Conservation (phyloP, 2,797 vertebrate genomes). For the Molossus alvarezi region DNA sequence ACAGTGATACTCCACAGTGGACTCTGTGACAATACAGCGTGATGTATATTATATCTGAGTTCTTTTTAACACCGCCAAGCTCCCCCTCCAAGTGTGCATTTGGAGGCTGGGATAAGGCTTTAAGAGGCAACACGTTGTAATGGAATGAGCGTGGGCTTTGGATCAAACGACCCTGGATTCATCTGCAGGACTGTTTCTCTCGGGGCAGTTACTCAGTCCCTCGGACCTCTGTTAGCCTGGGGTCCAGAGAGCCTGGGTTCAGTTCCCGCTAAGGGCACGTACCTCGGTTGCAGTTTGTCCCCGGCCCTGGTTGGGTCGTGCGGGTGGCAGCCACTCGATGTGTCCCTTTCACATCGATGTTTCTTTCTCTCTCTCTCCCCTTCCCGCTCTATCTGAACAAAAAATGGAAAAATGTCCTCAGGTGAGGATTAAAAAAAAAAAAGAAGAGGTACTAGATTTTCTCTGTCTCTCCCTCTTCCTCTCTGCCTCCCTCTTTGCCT, state of each 20-base stretch:
- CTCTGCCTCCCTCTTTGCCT: no score
- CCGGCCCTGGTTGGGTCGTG: no score
- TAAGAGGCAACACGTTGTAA: rapidly evolving
- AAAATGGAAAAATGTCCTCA: no score
- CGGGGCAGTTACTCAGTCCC: background rate
- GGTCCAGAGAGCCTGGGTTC: no score
- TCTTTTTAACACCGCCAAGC: background rate
- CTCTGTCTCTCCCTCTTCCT: no score
- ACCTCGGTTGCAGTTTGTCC: no score
- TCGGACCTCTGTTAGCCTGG: background rate
- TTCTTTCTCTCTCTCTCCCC: no score
- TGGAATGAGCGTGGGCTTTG: background rate
- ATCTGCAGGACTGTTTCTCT: background rate
- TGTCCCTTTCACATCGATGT: no score
- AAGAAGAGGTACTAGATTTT: background rate
- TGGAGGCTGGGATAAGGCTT: background rate
- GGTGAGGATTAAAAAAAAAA: no score
- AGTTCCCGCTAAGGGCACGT: no score
- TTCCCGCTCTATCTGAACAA: no score
- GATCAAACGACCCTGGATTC: background rate
- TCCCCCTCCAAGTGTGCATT: background rate
- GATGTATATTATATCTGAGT: background rate
- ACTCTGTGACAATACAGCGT: background rate
- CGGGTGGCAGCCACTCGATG: no score
- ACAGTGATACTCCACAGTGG: background rate